phyloP scores from a whole-genome alignment of 1,140 invertebrate species.

The Drosophila insularis region DNA sequence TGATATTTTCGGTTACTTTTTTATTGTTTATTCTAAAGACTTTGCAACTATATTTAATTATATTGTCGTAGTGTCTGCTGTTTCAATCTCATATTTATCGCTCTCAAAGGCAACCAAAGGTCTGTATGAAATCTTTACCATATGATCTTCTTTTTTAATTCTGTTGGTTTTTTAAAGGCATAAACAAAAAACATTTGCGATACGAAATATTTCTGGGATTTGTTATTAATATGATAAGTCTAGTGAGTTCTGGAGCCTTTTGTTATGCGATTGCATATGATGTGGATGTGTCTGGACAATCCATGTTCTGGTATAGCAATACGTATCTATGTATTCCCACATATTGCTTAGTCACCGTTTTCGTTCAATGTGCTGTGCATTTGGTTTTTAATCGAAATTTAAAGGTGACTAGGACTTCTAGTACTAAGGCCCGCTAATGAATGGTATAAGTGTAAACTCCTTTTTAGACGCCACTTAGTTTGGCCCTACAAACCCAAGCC shows the following conservation, averaged over 20 bases:
- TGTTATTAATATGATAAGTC: not conserved
- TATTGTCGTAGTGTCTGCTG: not conserved
- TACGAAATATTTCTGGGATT: not conserved
- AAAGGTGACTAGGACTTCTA: not conserved
- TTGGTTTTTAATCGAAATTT: not conserved
- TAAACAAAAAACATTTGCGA: slow-evolving; percentile 3
- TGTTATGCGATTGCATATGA: slow-evolving; percentile 7
- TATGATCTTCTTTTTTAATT: not conserved
- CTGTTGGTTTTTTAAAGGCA: not conserved
- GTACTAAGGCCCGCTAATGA: too few species aligned
- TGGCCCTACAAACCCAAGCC: not conserved
- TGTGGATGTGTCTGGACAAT: not conserved
- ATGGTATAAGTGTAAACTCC: not conserved
- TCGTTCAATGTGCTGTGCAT: not conserved
- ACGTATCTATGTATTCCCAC: slow-evolving; percentile 1
- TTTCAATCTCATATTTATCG: not conserved
- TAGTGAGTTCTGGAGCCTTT: not conserved
- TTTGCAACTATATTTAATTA: not conserved
- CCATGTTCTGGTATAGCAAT: slow-evolving; percentile 1
- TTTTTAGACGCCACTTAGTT: slow-evolving; percentile 3
- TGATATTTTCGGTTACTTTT: not conserved
- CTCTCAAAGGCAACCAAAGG: slow-evolving; percentile 1
- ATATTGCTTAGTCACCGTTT: not conserved
- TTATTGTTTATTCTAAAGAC: not conserved
- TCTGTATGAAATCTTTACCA: not conserved